Conservation (phyloP, 2,797 vertebrate species). For the Sorex maritimensis region DNA sequence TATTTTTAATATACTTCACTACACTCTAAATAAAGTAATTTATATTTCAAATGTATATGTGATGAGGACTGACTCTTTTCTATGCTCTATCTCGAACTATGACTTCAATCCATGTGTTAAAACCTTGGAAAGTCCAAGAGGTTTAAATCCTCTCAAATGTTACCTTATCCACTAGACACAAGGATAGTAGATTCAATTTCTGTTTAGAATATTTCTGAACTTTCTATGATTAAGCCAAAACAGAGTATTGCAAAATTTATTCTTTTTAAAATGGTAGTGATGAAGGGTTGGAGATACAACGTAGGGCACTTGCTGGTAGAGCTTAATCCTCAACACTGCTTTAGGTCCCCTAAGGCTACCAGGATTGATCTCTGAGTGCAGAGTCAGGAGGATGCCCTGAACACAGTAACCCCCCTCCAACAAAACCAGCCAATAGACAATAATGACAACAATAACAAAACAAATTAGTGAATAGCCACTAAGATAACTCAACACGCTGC, state of each 20-base stretch:
- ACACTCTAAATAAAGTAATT: constrained; percentile 68
- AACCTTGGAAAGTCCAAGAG: neutral
- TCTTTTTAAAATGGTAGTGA: constrained; percentile 23
- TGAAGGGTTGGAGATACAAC: too few relatives aligned
- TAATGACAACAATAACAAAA: too few relatives aligned
- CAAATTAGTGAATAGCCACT: too few relatives aligned
- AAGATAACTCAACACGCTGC: too few relatives aligned
- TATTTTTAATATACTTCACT: constrained; percentile 66
- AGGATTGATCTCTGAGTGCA: too few relatives aligned
- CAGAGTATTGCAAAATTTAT: neutral
- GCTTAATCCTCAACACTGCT: too few relatives aligned
- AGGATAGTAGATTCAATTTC: neutral
- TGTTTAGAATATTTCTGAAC: constrained; percentile 4
- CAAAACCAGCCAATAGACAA: too few relatives aligned
- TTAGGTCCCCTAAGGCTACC: too few relatives aligned
- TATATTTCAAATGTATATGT: constrained; percentile 50
- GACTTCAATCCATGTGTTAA: constrained; percentile 13
- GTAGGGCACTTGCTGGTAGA: too few relatives aligned
- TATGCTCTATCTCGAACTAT: neutral
- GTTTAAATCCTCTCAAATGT: constrained; percentile 31
- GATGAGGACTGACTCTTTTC: neutral
- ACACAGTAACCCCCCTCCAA: too few relatives aligned
- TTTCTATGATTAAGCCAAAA: constrained; percentile 37
- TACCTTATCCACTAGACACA: neutral
- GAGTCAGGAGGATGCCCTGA: too few relatives aligned